Conservation (phyloP, 2,797 vertebrate genomes). For the Lacerta viridis region DNA sequence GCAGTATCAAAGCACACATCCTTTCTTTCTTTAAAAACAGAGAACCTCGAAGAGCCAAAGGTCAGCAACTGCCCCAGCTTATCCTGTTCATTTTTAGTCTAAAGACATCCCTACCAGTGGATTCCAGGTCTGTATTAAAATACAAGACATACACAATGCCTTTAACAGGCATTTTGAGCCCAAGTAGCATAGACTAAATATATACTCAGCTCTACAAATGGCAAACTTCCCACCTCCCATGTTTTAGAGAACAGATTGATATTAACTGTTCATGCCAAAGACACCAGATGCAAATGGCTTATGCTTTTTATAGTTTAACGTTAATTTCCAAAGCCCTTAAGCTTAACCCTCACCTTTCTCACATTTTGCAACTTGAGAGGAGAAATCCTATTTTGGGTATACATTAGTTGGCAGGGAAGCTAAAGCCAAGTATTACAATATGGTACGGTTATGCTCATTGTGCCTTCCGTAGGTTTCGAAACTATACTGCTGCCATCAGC, state of each 20-base stretch:
- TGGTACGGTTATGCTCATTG: not conserved
- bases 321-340: not conserved
- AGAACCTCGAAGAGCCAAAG: not conserved
- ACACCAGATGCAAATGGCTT: conserved; percentile 12
- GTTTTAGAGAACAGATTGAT: conserved; percentile 17
- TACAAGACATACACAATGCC: not conserved
- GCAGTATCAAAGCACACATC: not conserved
- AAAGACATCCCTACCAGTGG: not conserved
- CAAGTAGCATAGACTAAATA: conserved; percentile 19
- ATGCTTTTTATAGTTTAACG: conserved; percentile 26
- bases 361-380: not conserved
- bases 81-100: not conserved
- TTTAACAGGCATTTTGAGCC: not conserved
- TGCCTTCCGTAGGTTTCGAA: not conserved
- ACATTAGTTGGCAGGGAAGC: not conserved
- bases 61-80: not conserved
- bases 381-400: conserved; percentile 6
- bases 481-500: not conserved
- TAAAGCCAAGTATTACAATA: conserved; percentile 6
- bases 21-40: not conserved
- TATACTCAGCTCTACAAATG: conserved; percentile 19
- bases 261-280: conserved; percentile 21
- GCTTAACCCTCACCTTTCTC: not conserved
- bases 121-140: not conserved
- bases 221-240: not conserved